Base-by-base conservation (phyloP, 2,888 invertebrate species). In the Gibbula magus region DNA sequence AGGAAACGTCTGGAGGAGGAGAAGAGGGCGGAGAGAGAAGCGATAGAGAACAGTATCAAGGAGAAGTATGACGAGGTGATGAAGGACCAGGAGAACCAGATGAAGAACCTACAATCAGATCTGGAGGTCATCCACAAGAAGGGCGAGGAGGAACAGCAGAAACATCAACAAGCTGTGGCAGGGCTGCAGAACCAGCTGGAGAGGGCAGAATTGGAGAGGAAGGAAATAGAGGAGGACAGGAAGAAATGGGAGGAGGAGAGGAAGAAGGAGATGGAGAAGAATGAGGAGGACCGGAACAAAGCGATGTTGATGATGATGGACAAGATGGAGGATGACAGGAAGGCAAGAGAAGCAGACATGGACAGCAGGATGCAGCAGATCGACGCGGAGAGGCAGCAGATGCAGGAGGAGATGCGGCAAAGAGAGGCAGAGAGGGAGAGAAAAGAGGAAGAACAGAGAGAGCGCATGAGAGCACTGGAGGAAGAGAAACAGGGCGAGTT, bases 401-500 rank as follows among this genome's bases (percentile, higher is more conserved):
- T 20, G 56, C 22, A 56, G 56, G 56, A 67, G 13, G 29, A 67
- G 7, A 29, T n/a, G 16, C 25, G 73, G 39, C 18, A 39, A 45
- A 73, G 73, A 45, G 39, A 73, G 20, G 39, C 35, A 5, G 73
- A 73, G 73, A 73, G 73, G 39, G 73, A 73, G 45, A 73, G 20
- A 29, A 39, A 73, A 39, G 39, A 39, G 39, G 73, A 73, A 20
- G 39, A 39, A 45, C 35, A 73, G 73, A 73, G 73, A 20, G 39
- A 39, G 45, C 8, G 20, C 39, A 20, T 39, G 35, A 73, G 45
- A 20, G 39, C 32, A 45, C 32, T 32, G 20, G 73, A 73, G 73
- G 39, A 39, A 73, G 73, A 73, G 45, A 73, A 22, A 29, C 10
- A 73, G 20, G 39, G 16, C 10, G 73, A 73, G 73, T 20, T 32